Evolutionary conservation across 2,113 vertebrate genomes (phyloP).

Genomic region (Clinocottus analis): DNA sequence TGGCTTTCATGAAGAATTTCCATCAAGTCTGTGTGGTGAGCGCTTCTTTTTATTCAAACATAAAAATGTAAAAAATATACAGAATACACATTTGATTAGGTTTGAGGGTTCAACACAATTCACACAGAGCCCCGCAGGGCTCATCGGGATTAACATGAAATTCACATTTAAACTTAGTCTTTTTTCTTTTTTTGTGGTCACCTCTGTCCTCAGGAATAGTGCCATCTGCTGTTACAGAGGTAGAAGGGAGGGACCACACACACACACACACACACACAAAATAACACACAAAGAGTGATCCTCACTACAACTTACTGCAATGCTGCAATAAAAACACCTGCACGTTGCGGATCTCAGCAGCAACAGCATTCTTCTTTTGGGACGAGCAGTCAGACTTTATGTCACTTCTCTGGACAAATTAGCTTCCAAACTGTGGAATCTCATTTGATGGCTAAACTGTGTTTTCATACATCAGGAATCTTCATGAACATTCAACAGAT

Average conservation of each 20-base stretch:
- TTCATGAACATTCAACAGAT: conserved; percentile 27
- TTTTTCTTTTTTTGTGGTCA: not conserved
- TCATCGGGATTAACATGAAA: not conserved
- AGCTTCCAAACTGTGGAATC: conserved; percentile 5
- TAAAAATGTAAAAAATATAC: conserved; percentile 48
- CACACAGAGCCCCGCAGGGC: not conserved
- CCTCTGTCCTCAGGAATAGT: conserved; percentile 60
- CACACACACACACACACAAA: not conserved
- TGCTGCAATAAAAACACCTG: conserved; percentile 64
- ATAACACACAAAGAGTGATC: not conserved
- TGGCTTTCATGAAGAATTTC: conserved; percentile 16
- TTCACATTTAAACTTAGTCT: not conserved
- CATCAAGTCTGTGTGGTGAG: not conserved
- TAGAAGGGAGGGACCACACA: conserved; percentile 5
- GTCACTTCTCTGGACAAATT: conserved; percentile 12
- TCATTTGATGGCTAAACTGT: not conserved
- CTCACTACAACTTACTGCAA: conserved; percentile 63
- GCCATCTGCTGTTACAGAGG: conserved; percentile 74
- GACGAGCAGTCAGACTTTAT: conserved; percentile 22
- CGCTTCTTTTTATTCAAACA: conserved; percentile 48
- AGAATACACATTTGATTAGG: not conserved
- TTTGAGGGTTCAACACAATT: conserved; percentile 2
- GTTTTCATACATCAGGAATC: not conserved
- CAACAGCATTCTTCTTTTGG: conserved; percentile 13
- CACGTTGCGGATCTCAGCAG: conserved; percentile 39